phyloP scores from a whole-genome alignment of 2,113 vertebrate genomes.

The Cercopithecus mona region DNA sequence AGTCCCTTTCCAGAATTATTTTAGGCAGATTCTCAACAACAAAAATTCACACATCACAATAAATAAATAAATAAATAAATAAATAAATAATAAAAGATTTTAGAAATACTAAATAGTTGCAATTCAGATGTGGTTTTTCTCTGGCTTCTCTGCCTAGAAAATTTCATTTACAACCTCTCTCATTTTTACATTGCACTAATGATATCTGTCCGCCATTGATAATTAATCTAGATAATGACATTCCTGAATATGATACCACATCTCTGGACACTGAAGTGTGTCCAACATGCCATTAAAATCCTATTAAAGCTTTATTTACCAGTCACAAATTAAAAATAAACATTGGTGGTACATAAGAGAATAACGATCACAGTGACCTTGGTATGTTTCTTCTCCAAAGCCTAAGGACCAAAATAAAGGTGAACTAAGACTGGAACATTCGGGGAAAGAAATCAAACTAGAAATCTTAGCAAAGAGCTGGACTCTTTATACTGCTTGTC shows the following conservation, averaged over 20 bases:
- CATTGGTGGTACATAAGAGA: constrained; percentile 77
- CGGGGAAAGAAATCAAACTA: neutral
- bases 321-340: constrained; percentile 85
- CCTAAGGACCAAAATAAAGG: constrained; percentile 35
- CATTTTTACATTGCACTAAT: constrained; percentile 80
- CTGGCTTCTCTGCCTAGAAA: constrained; percentile 60
- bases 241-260: constrained; percentile 79
- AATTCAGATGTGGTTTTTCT: constrained; percentile 60
- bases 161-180: constrained; percentile 77
- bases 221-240: constrained; percentile 88
- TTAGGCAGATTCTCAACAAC: neutral
- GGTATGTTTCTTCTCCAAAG: constrained; percentile 61
- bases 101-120: constrained; percentile 37
- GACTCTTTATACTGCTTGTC: neutral
- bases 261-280: constrained; percentile 87
- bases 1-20: neutral
- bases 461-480: neutral
- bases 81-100: neutral
- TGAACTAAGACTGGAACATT: neutral
- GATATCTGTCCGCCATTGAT: constrained; percentile 79
- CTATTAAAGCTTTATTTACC: constrained; percentile 86
- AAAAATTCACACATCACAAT: neutral
- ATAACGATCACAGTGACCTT: constrained; percentile 83
- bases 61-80: neutral
- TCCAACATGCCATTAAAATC: constrained; percentile 87